These are phyloP conservation scores for Berghia stephanieae DNA, from an alignment of 1,140 invertebrate genomes.

Conservation along the genomic window DNA sequence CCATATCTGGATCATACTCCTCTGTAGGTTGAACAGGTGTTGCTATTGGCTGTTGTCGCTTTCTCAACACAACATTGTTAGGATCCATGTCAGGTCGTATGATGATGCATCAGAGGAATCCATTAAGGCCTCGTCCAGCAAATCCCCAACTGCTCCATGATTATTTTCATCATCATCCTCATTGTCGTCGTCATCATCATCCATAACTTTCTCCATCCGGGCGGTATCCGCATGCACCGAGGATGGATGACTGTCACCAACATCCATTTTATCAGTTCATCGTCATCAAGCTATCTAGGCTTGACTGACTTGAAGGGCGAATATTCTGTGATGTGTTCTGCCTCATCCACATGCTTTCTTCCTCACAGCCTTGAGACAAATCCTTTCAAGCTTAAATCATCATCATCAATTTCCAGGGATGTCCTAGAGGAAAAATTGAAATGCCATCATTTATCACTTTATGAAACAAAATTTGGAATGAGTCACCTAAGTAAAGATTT, in stretches of 20 bases:
- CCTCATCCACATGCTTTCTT: constrained; percentile 52
- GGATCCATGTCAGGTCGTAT: constrained; percentile 30
- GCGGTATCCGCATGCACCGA: constrained; percentile 24
- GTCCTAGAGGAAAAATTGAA: background rate
- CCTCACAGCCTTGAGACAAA: constrained; percentile 58
- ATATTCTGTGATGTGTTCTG: too few species aligned
- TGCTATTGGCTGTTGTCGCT: too few species aligned
- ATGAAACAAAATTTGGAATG: too few species aligned
- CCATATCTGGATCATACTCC: constrained; percentile 35
- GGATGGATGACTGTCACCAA: background rate
- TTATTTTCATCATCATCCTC: constrained; percentile 46
- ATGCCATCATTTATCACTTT: background rate
- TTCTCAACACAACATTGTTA: constrained; percentile 25
- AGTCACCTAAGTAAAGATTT: too few species aligned
- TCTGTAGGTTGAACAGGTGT: background rate
- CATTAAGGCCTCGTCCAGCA: constrained; percentile 64
- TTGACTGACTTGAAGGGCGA: constrained; percentile 37
- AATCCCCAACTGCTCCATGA: too few species aligned
- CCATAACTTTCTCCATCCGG: constrained; percentile 31
- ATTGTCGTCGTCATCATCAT: constrained; percentile 46
- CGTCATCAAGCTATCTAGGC: constrained; percentile 39
- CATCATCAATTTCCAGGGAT: constrained; percentile 40
- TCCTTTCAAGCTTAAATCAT: constrained; percentile 59
- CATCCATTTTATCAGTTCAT: constrained; percentile 24
- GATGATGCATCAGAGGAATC: constrained; percentile 18